Conservation (phyloP, 2,888 invertebrate species). For the Trilocha varians region DNA sequence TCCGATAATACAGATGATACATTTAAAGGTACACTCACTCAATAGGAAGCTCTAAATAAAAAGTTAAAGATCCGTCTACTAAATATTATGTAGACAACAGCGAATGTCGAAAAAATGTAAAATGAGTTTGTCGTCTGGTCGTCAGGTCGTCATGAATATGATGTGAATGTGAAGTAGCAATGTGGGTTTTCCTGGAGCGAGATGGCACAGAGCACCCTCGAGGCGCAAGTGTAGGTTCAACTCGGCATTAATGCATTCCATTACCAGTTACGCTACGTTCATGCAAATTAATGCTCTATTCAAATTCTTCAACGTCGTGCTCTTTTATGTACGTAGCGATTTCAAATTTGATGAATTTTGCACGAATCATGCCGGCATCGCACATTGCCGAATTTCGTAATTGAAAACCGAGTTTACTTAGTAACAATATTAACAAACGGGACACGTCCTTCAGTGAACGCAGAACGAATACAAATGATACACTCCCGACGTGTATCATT, state of each 20-base stretch:
- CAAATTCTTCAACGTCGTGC: slow-evolving; percentile 26
- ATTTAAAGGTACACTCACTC: too few relatives aligned
- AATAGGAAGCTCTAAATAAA: too few relatives aligned
- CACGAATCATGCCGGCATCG: slow-evolving; percentile 30
- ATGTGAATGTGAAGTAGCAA: too few relatives aligned
- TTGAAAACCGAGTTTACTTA: slow-evolving; percentile 58
- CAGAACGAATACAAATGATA: slow-evolving; percentile 54
- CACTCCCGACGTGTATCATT: slow-evolving; percentile 39
- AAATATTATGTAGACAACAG: too few relatives aligned
- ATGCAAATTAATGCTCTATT: slow-evolving; percentile 42
- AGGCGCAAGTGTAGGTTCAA: slow-evolving; percentile 25
- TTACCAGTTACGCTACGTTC: slow-evolving; percentile 39
- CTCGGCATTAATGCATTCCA: slow-evolving; percentile 51
- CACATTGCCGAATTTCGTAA: slow-evolving; percentile 41
- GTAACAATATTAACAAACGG: slow-evolving; percentile 45
- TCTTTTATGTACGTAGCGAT: slow-evolving; percentile 19
- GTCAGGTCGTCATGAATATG: too few relatives aligned
- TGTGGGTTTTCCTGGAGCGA: slow-evolving; percentile 34
- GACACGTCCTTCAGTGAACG: slow-evolving; percentile 50
- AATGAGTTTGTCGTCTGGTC: too few relatives aligned
- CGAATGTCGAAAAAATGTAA: too few relatives aligned
- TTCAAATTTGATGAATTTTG: slow-evolving; percentile 26
- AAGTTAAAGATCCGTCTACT: too few relatives aligned
- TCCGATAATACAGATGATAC: too few relatives aligned
- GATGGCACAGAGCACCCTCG: slow-evolving; percentile 36